A percentile compares a stretch with the other conserved stretches of the same genome.
These are phyloP conservation scores for Diaphora mendica DNA, from an alignment of 2,888 invertebrate genomes.

Conservation along the genomic window DNA sequence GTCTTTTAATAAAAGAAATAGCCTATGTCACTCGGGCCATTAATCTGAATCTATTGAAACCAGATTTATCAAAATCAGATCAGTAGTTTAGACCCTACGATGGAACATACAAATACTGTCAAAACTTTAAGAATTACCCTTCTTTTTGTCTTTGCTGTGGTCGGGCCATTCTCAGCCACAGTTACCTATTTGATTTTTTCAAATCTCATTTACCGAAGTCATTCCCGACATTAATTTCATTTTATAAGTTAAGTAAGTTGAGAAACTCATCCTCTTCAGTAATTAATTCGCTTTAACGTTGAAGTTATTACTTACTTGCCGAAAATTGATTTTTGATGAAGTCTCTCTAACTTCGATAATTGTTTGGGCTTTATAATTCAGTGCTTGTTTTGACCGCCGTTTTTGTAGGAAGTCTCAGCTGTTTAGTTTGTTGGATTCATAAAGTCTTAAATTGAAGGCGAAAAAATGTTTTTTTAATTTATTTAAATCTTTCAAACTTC, in stretches of 20 bases:
- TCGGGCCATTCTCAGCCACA: neutral
- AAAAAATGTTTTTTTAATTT: no score
- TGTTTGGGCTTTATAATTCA: neutral
- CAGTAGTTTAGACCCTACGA: no score
- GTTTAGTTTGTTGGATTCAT: neutral
- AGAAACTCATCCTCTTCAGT: constrained; percentile 4
- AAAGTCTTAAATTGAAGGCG: no score
- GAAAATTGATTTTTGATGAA: constrained; percentile 12
- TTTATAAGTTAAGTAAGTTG: constrained; percentile 11
- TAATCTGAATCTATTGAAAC: no score
- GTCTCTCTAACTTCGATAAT: neutral
- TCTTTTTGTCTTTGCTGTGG: no score
- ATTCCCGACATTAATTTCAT: constrained; percentile 14
- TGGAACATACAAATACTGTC: no score
- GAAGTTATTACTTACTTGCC: constrained; percentile 9
- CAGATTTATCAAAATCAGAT: no score
- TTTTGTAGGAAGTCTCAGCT: neutral
- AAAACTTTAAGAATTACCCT: no score
- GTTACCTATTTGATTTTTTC: neutral
- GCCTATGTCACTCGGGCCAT: no score
- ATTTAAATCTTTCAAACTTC: no score
- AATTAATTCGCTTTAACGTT: constrained; percentile 14
- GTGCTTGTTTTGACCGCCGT: neutral
- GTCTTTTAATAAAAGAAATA: no score
- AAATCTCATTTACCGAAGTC: constrained; percentile 8